Conservation (phyloP, 2,797 vertebrate genomes). For the Darevskia nairensis region DNA sequence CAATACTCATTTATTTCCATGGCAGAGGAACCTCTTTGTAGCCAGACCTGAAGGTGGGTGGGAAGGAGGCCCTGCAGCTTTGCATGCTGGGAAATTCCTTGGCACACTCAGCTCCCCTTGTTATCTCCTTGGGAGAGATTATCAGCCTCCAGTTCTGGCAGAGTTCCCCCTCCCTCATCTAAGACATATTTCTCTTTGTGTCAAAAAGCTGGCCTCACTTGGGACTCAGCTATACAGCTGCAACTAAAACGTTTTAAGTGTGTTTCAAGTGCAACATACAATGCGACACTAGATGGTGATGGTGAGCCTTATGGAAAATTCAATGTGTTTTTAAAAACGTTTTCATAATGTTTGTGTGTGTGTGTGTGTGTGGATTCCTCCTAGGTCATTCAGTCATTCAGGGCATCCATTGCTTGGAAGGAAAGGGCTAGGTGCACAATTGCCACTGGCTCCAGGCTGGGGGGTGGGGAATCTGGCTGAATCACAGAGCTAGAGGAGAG, state of each 20-base stretch:
- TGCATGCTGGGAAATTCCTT: constrained; percentile 35
- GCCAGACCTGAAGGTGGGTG: constrained; percentile 26
- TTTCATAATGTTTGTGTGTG: too few species aligned
- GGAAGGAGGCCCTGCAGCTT: constrained; percentile 28
- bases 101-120: not conserved
- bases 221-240: too few species aligned
- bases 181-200: not conserved
- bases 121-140: not conserved
- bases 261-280: too few species aligned
- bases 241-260: too few species aligned
- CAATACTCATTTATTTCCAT: constrained; percentile 31
- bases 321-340: too few species aligned
- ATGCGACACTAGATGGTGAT: too few species aligned
- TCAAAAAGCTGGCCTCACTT: too few species aligned
- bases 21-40: constrained; percentile 40
- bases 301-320: too few species aligned
- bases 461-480: not conserved
- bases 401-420: too few species aligned
- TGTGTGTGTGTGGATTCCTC: too few species aligned
- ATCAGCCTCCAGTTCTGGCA: not conserved
- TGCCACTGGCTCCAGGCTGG: not conserved
- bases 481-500: not conserved
- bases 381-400: too few species aligned
- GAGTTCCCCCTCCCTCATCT: not conserved
- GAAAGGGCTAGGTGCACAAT: rapidly evolving